phyloP scores from a whole-genome alignment of 1,140 invertebrate genomes.

The Parasteatoda tepidariorum region DNA sequence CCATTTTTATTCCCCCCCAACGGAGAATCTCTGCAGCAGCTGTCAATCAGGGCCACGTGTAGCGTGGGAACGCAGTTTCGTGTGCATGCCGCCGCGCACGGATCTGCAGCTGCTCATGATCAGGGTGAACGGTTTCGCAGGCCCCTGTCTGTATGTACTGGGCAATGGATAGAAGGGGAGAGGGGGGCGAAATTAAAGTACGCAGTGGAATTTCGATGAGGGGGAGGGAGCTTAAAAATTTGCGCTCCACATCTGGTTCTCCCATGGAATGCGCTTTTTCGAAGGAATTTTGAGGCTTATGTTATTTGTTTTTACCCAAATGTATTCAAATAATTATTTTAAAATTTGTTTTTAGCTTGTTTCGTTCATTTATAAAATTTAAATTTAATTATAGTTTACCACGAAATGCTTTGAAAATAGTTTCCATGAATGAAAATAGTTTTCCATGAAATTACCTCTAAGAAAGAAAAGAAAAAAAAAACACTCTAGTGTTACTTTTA shows the following conservation, averaged over 20 bases:
- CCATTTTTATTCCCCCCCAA: background rate
- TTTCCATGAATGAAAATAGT: too few species aligned
- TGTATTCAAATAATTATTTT: too few species aligned
- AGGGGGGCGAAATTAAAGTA: conserved; percentile 13
- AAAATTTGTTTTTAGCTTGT: too few species aligned
- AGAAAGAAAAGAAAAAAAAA: too few species aligned
- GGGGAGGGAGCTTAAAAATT: background rate
- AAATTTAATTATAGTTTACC: too few species aligned
- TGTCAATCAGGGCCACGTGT: conserved; percentile 60
- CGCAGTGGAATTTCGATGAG: background rate
- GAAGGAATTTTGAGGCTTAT: background rate
- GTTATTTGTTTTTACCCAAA: background rate
- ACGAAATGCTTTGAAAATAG: too few species aligned
- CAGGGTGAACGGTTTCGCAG: conserved; percentile 49
- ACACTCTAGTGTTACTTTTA: too few species aligned
- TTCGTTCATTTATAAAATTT: too few species aligned
- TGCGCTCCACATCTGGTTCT: conserved; percentile 28
- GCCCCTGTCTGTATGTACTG: background rate
- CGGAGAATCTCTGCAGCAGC: conserved; percentile 26
- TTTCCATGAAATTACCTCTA: too few species aligned
- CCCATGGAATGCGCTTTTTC: conserved; percentile 27
- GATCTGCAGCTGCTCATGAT: conserved; percentile 43
- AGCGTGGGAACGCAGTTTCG: conserved; percentile 48
- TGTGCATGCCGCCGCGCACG: conserved; percentile 9
- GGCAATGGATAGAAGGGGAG: background rate